Evolutionary conservation across 1,140 invertebrate species (phyloP).

Genomic region (Drosophila nasuta): DNA sequence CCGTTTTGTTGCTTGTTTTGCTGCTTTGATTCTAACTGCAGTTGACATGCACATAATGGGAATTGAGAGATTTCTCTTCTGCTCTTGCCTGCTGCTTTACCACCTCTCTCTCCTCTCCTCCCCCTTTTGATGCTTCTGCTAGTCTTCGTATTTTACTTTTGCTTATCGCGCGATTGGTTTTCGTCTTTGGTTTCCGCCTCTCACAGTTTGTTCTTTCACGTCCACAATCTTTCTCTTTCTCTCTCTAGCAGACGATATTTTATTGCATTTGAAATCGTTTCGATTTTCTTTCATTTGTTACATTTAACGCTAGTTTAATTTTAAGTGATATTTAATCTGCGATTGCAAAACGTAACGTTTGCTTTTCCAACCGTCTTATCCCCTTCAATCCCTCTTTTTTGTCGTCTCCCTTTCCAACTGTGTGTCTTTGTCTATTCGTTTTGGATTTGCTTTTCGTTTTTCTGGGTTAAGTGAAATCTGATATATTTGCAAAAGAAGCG

Average conservation of each 20-base stretch:
- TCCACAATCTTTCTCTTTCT: conserved; percentile 3
- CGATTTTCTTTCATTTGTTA: conserved; percentile 80
- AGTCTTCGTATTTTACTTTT: conserved; percentile 11
- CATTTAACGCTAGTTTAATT: conserved; percentile 79
- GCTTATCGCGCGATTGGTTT: conserved; percentile 74
- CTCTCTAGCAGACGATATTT: conserved; percentile 54
- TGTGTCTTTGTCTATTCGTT: neutral
- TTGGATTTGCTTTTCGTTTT: conserved; percentile 13
- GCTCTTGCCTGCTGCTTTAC: conserved; percentile 37
- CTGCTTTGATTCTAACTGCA: conserved; percentile 80
- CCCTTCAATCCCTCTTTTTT: neutral
- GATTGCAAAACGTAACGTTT: conserved; percentile 38
- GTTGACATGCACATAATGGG: conserved; percentile 83
- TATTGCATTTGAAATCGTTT: conserved; percentile 77
- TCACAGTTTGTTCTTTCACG: conserved; percentile 30
- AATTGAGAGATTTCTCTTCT: conserved; percentile 79
- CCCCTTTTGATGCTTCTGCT: conserved; percentile 15
- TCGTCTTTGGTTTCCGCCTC: conserved; percentile 52
- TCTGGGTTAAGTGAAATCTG: conserved; percentile 35
- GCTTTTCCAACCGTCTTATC: neutral
- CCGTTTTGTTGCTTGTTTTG: conserved; percentile 44
- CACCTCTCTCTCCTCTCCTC: neutral
- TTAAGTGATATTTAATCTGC: conserved; percentile 81
- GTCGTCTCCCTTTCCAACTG: no score
- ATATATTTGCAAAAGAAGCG: conserved; percentile 12